phyloP scores from a whole-genome alignment of 2,888 invertebrate species.

The Xanthia icteritia region DNA sequence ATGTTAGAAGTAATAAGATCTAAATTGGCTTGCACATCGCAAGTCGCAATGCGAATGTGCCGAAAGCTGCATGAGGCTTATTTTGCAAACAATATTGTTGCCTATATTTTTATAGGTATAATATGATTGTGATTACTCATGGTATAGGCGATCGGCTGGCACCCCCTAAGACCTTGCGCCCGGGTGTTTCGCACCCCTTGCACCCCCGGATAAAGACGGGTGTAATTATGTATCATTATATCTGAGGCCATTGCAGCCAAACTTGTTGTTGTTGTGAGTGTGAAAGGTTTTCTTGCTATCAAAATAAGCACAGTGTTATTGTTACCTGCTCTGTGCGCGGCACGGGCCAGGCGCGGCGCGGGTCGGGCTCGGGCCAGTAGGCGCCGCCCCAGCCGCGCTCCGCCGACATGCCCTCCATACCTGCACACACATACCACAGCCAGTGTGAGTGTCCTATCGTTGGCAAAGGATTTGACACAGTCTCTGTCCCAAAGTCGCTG shows the following conservation, averaged over 20 bases:
- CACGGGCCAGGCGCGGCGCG: conserved; percentile 84
- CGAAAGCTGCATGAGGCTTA: too few relatives aligned
- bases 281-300: neutral
- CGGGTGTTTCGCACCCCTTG: too few relatives aligned
- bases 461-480: neutral
- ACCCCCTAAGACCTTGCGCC: too few relatives aligned
- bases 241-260: neutral
- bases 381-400: conserved; percentile 64
- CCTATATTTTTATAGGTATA: too few relatives aligned
- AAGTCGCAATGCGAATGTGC: too few relatives aligned
- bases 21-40: too few relatives aligned
- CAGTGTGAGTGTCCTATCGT: too few relatives aligned
- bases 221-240: neutral
- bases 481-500: neutral
- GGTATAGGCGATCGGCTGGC: too few relatives aligned
- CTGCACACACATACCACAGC: conserved; percentile 49
- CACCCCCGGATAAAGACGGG: too few relatives aligned
- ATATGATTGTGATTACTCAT: too few relatives aligned
- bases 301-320: neutral
- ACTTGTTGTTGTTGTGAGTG: neutral
- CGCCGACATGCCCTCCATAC: conserved; percentile 66
- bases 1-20: too few relatives aligned
- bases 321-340: conserved; percentile 68
- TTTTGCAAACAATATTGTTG: too few relatives aligned
- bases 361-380: conserved; percentile 78